Percentiles rank a stretch among this genome's conserved stretches.
phyloP scores from a whole-genome alignment of 1,140 invertebrate genomes.

The Drosophila hydei region DNA sequence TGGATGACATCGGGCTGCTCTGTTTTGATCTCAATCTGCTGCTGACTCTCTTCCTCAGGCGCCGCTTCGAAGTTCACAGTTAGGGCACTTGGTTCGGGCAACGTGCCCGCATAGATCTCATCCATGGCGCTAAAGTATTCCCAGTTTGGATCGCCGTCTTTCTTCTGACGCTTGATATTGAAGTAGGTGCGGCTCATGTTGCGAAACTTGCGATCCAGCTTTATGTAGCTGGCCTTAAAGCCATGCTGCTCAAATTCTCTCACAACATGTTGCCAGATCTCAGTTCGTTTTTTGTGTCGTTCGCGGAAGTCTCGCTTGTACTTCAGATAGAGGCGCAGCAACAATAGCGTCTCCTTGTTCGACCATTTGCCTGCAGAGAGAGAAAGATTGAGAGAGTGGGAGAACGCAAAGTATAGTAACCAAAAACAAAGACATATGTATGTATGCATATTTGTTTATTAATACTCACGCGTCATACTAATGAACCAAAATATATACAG shows the following conservation, averaged over 20 bases:
- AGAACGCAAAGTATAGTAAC: no score
- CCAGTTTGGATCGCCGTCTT: slow-evolving; percentile 1
- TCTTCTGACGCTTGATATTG: slow-evolving; percentile 18
- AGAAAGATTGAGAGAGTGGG: background rate
- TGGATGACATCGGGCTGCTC: background rate
- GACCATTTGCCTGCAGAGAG: slow-evolving; percentile 14
- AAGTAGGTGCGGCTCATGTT: slow-evolving; percentile 38
- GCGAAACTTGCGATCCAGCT: slow-evolving; percentile 28
- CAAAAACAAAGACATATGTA: background rate
- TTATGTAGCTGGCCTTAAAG: slow-evolving; percentile 17
- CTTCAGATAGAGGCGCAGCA: slow-evolving; percentile 26
- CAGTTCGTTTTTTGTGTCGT: background rate
- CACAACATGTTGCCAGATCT: slow-evolving; percentile 17
- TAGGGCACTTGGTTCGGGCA: background rate
- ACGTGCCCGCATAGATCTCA: slow-evolving; percentile 7
- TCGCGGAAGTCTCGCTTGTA: slow-evolving; percentile 9
- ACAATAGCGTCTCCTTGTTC: background rate
- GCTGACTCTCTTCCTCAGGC: background rate
- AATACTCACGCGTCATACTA: slow-evolving; percentile 24
- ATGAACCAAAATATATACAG: background rate
- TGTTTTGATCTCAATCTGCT: background rate
- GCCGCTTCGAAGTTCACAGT: background rate
- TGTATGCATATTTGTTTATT: background rate
- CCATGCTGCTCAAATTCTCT: slow-evolving; percentile 12
- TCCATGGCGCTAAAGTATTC: slow-evolving; percentile 19